Evolutionary conservation across 2,113 vertebrate genomes (phyloP), one percentile per base, ranked within the genome.

Genomic region (Psittacus erithacus): DNA sequence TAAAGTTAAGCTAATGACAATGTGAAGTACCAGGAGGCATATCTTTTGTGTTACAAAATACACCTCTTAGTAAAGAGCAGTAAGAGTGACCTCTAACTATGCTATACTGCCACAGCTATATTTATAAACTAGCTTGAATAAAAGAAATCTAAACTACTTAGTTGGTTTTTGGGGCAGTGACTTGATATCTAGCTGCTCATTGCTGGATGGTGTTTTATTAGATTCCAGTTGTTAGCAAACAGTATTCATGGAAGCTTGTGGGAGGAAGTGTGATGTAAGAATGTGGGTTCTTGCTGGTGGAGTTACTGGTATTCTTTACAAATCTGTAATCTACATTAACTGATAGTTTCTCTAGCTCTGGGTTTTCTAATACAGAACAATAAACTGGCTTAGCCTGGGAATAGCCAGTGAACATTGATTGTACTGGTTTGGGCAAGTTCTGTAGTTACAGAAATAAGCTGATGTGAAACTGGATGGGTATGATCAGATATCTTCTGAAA

Each of bases 401-500:
- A 63, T 64, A 77, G 31, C 67, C 87, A 35, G 52, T 33, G 17
- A 88, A 23, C 13, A 7, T 24, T 39, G 68, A 47, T 69, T 11
- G 6, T 85, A 50, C 78, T 65, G 43, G 39, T 93, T 78, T 87
- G 74, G 65, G 50, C 75, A 69, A 94, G 74, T 80, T 81, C 38
- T 92, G 28, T 60, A 60, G 59, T 76, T 82, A 13, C 69, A 92
- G 78, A 68, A 90, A 90, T 85, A 88, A 94, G 71, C 90, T 90
- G 68, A 67, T 95, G 71, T 95, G 83, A 47, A 93, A 91, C 78
- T 96, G 73, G 77, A 49, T 94, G 95, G 59, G 41, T 88, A 79
- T 93, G 89, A 93, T 88, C 96, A 95, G 79, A 33, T 97, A 49
- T 52, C 81, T 90, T 92, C n/a, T 95, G 92, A 97, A 97, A 94